Evolutionary conservation across 2,113 vertebrate genomes (phyloP).

Genomic region (Castor canadensis): DNA sequence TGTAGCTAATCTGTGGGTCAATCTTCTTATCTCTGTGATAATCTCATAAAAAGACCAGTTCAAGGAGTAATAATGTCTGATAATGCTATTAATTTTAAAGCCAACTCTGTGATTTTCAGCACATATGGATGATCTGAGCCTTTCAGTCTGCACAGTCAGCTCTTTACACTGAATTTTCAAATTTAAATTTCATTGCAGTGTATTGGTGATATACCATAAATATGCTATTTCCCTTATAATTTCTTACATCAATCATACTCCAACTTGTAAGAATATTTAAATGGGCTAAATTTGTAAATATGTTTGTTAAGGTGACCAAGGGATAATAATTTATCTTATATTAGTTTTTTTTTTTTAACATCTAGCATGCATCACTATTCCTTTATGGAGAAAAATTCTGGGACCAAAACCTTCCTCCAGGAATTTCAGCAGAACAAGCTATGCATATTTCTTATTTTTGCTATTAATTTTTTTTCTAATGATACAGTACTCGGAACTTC

Average conservation of each 20-base stretch:
- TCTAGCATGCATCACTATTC: not conserved
- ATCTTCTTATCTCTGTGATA: constrained; percentile 54
- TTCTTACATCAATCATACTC: not conserved
- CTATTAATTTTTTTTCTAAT: not conserved
- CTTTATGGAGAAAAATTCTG: not conserved
- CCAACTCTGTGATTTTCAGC: constrained; percentile 71
- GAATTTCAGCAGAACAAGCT: not conserved
- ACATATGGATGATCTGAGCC: constrained; percentile 62
- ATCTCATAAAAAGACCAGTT: constrained; percentile 52
- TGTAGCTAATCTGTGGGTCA: constrained; percentile 56
- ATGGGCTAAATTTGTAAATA: not conserved
- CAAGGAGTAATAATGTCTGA: constrained; percentile 47
- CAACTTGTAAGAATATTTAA: constrained; percentile 25
- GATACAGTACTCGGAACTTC: not conserved
- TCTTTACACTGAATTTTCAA: constrained; percentile 64
- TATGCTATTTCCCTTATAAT: constrained; percentile 29
- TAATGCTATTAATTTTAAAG: constrained; percentile 64
- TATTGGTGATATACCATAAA: constrained; percentile 34
- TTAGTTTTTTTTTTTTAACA: constrained; percentile 21
- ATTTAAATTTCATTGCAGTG: constrained; percentile 53
- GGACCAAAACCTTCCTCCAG: not conserved
- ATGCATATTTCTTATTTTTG: not conserved
- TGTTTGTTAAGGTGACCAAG: not conserved
- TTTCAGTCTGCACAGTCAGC: constrained; percentile 66
- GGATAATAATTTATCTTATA: not conserved